Evolutionary conservation across 2,113 vertebrate species (phyloP).

Genomic region (Centropristis striata): DNA sequence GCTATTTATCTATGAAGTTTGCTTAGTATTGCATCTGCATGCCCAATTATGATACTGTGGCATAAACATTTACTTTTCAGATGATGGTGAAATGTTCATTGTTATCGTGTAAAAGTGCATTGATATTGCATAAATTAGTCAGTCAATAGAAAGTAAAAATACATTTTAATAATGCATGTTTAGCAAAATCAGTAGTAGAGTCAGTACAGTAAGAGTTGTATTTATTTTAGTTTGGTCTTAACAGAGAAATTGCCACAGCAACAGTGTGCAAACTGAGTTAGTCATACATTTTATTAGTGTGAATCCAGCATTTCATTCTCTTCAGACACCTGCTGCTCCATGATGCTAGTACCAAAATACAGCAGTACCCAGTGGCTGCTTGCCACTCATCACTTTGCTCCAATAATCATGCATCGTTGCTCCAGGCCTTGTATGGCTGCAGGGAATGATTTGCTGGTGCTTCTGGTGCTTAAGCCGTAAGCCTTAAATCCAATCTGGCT

Average conservation of each 20-base stretch:
- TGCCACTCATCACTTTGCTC: conserved; percentile 32
- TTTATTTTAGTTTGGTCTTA: background rate
- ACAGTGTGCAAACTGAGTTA: background rate
- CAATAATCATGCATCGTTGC: conserved; percentile 57
- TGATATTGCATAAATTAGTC: background rate
- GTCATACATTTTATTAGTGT: background rate
- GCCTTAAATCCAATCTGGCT: conserved; percentile 72
- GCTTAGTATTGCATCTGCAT: background rate
- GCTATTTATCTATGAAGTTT: background rate
- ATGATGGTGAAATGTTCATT: background rate
- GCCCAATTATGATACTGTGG: background rate
- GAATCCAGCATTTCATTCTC: background rate
- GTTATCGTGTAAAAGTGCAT: background rate
- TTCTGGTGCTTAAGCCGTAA: conserved; percentile 57
- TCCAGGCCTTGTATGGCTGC: conserved; percentile 71
- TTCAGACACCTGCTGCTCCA: background rate
- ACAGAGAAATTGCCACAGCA: background rate
- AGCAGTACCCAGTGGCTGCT: conserved; percentile 18
- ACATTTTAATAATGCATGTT: background rate
- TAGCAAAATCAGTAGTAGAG: no score
- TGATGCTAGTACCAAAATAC: conserved; percentile 12
- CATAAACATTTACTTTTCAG: background rate
- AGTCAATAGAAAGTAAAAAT: background rate
- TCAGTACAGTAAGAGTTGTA: background rate
- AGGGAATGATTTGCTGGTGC: conserved; percentile 38